Percentiles rank a stretch among this genome's conserved stretches.
These are phyloP conservation scores for Himalopsyche japonica DNA, from an alignment of 2,888 invertebrate genomes.

Conservation along the genomic window DNA sequence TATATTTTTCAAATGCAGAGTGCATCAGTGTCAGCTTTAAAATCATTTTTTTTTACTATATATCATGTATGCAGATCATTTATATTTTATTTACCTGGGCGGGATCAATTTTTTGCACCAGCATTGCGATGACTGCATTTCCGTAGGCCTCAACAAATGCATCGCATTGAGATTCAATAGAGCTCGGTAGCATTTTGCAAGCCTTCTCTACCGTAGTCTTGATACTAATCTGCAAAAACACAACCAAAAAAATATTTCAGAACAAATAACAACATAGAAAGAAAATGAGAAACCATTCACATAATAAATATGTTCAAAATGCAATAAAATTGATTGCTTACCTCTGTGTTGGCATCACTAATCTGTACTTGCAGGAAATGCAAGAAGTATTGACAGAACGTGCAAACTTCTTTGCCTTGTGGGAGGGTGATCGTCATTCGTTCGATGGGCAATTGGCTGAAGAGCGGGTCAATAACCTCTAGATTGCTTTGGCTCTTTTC, in stretches of 20 bases:
- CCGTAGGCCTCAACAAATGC: constrained; percentile 80
- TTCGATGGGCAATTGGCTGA: constrained; percentile 57
- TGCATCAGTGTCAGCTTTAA: background rate
- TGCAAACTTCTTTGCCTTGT: constrained; percentile 61
- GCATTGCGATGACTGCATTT: constrained; percentile 74
- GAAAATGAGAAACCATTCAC: too few relatives aligned
- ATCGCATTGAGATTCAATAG: constrained; percentile 67
- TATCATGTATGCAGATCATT: background rate
- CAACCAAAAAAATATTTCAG: background rate
- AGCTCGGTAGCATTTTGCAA: constrained; percentile 68
- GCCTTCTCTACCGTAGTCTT: constrained; percentile 68
- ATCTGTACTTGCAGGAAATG: constrained; percentile 77
- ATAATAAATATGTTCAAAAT: background rate
- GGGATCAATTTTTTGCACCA: constrained; percentile 80
- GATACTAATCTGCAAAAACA: constrained; percentile 64
- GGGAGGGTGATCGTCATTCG: constrained; percentile 50
- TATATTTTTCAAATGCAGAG: background rate
- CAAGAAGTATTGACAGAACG: constrained; percentile 81
- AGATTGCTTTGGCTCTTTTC: constrained; percentile 36
- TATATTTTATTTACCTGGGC: constrained; percentile 59
- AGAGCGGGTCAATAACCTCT: constrained; percentile 43
- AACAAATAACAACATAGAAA: background rate
- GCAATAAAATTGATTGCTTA: constrained; percentile 44
- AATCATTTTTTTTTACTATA: background rate
- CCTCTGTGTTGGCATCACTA: constrained; percentile 70